Evolutionary conservation across 2,797 vertebrate genomes (phyloP), one percentile per base, ranked within the genome.

Genomic region (Silurus aristotelis): DNA sequence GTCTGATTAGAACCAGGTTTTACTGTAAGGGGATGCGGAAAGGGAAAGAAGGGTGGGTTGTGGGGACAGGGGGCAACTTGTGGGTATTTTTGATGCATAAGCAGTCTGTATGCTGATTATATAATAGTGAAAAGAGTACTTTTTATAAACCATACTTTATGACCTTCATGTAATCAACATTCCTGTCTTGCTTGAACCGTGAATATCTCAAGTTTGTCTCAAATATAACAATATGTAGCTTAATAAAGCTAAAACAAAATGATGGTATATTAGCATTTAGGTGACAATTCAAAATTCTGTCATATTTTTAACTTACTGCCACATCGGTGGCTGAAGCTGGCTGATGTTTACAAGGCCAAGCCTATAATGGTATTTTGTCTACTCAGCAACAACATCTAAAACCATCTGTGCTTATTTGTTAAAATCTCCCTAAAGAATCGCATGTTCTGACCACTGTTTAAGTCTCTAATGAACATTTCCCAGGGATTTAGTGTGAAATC

Each of bases 1-100:
- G 88, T 88, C 88, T 91, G 93, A 95, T 92, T 90, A 93, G 92
- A 92, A 94, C 86, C 94, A 94, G 92, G 82, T 89, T 92, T 9
- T 85, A 92, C 89, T 87, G 89, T 90, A 89, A 85, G 86, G 88
- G 90, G 70, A 80, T 86, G 6, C 80, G 82, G 88, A 78, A 83
- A 85, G 86, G 89, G 25, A 58, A 22, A 70, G 83, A 71, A 48
- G 43, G 89, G 80, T 83, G 73, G 22, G 58, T 79, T 3, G 63
- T 15, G 82, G 82, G 38, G 25, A 58, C 52, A 0, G n/a, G 52
- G 64, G 58, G 56, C 55, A 60, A 60, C 27, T 58, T 31, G 52
- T 56, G 56, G 20, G 60, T 70, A 72, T 70, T 46, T 63, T 12
- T 83, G 80, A 82, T 12, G 63, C 52, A 68, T 77, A 77, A 82